These are phyloP conservation scores for Propithecus deckenii DNA, from an alignment of 2,797 vertebrate species.

Conservation along the genomic window DNA sequence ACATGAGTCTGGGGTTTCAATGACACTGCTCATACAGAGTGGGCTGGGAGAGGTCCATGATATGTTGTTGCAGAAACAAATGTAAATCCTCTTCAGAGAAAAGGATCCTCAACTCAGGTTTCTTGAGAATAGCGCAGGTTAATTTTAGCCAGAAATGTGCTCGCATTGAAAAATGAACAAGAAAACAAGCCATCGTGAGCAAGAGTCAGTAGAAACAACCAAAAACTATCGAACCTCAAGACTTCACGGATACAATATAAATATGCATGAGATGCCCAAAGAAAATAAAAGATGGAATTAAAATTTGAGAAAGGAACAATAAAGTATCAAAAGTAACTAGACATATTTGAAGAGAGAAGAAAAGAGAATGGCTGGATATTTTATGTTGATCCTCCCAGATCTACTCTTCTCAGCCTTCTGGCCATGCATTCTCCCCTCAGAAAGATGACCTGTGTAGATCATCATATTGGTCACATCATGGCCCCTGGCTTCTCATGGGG, in stretches of 20 bases:
- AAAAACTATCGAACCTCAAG: background rate
- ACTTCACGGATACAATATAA: background rate
- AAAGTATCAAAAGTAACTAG: background rate
- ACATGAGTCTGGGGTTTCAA: background rate
- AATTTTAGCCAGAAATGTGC: background rate
- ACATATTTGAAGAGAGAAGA: background rate
- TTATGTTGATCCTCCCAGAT: background rate
- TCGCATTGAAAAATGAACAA: conserved; percentile 10
- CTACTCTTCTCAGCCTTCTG: background rate
- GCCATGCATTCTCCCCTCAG: too few species aligned
- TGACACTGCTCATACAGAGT: background rate
- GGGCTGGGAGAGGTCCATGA: background rate
- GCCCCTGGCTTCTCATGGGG: background rate
- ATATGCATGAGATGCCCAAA: background rate
- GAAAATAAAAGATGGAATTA: background rate
- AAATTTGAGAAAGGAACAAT: background rate
- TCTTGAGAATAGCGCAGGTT: background rate
- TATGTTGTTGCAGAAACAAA: background rate
- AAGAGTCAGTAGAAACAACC: background rate
- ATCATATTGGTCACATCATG: too few species aligned
- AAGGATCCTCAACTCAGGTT: background rate
- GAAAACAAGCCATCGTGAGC: background rate
- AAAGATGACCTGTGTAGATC: background rate
- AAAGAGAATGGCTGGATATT: background rate
- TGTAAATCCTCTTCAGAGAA: background rate